A percentile compares a stretch with the other conserved stretches of the same genome.
Evolutionary conservation across 2,113 vertebrate species (phyloP).

Genomic region (Lycaon pictus): DNA sequence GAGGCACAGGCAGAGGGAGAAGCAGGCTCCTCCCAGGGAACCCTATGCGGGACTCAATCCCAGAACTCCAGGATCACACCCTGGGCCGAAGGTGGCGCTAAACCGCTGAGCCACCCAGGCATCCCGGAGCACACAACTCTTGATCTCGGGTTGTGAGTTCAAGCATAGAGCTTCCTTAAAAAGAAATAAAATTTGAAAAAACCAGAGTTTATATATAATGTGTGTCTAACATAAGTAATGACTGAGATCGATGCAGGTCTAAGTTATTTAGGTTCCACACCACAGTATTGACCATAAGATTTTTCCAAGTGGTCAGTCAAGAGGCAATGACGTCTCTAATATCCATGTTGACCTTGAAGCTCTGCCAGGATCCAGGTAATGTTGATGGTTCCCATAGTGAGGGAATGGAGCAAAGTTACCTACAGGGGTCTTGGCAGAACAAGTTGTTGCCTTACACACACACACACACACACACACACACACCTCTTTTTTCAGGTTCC

Average conservation of each 20-base stretch:
- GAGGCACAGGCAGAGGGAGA: too few relatives aligned
- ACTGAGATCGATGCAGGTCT: background rate
- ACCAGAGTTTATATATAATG: background rate
- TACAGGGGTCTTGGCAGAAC: background rate
- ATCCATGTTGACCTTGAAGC: background rate
- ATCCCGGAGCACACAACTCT: background rate
- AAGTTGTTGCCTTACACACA: background rate
- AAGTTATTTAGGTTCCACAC: background rate
- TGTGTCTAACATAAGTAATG: background rate
- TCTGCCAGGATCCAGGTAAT: background rate
- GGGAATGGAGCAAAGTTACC: too few relatives aligned
- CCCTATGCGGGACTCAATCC: too few relatives aligned
- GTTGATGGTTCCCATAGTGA: too few relatives aligned
- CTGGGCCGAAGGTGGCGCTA: too few relatives aligned
- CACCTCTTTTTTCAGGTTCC: background rate
- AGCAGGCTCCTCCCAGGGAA: too few relatives aligned
- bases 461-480: too few relatives aligned
- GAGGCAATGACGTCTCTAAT: background rate
- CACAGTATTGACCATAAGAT: too few relatives aligned
- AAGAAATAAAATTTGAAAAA: background rate
- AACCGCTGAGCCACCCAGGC: too few relatives aligned
- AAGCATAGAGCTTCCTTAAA: background rate
- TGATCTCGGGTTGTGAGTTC: background rate
- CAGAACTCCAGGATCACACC: too few relatives aligned
- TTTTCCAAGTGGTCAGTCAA: background rate